phyloP scores from a whole-genome alignment of 2,797 vertebrate species.

The Neosilurus mollespiculum region DNA sequence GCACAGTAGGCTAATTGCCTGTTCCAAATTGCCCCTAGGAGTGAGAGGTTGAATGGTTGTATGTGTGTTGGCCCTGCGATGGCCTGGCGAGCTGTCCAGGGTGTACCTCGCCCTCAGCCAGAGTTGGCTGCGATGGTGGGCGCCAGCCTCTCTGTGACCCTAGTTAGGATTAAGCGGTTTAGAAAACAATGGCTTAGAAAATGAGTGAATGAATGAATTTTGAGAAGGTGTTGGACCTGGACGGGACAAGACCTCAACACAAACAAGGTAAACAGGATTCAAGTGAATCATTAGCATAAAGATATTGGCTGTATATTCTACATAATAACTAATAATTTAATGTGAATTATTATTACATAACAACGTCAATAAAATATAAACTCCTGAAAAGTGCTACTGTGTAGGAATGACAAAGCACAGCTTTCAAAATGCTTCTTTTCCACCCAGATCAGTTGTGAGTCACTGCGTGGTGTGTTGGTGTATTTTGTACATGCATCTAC shows the following conservation, averaged over 20 bases:
- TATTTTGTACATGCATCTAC: not conserved
- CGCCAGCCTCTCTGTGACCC: too few relatives aligned
- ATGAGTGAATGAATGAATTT: too few relatives aligned
- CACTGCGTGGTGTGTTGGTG: slow-evolving; percentile 15
- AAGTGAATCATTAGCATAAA: not conserved
- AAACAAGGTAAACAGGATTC: not conserved
- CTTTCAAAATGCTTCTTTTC: not conserved
- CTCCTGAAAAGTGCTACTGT: not conserved
- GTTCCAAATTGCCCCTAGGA: too few relatives aligned
- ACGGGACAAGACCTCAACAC: not conserved
- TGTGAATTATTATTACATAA: not conserved
- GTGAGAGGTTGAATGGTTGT: too few relatives aligned
- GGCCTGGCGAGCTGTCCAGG: too few relatives aligned
- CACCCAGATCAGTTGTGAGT: not conserved
- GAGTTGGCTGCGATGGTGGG: too few relatives aligned
- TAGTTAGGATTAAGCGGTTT: too few relatives aligned
- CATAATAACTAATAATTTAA: not conserved
- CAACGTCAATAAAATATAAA: not conserved
- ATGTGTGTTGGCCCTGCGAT: too few relatives aligned
- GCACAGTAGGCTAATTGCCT: too few relatives aligned
- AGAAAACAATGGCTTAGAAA: too few relatives aligned
- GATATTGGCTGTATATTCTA: too few relatives aligned
- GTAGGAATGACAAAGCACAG: not conserved
- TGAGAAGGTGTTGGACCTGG: not conserved
- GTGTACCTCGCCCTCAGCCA: too few relatives aligned